Evolutionary conservation across 2,113 vertebrate species (phyloP), one percentile per base, ranked within the genome.

Genomic region (Megaceryle torquata): DNA sequence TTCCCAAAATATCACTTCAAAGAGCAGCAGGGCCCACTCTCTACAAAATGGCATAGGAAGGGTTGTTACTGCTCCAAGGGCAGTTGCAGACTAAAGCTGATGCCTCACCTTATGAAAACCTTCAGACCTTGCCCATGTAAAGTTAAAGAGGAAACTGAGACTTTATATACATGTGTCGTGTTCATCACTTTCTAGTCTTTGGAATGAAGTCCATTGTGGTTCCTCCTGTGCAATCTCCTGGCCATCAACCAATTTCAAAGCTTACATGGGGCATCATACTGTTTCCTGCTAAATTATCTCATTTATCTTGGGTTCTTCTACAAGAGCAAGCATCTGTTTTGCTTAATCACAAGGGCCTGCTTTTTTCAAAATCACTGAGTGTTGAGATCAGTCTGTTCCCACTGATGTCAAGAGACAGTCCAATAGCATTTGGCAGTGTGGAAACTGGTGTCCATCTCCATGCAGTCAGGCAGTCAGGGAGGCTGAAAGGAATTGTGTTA

Each of bases 341-440:
- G 28, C 5, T 2, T 76, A 37, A 72, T 53, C 48, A 57, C 10
- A 82, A 57, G 4, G 5, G 4, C 3, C 41, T 81, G 24, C 5
- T 4, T 13, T 74, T 88, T 88, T 48, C 33, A 63, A 63, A 85
- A 50, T 35, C 10, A n/a, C 7, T 39, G 31, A 7, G 4, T 28
- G 9, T 8, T 76, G n/a, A 83, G 31, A 10, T 43, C 33, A 57
- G 2, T 44, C 51, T 56, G 14, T 11, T 89, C n/a, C 15, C 31
- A 43, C 0, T 67, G 31, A 46, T 33, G 20, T 33, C 67, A 91
- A 51, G 31, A 69, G 26, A 74, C 3, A 54, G 13, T 13, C 28
- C 29, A 64, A 1, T 22, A 39, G 17, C 8, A 11, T 10, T 17
- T 0, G 0, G 19, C 10, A 14, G 10, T 8, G 16, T 18, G n/a